A percentile compares a stretch with the other conserved stretches of the same genome.
Evolutionary conservation across 2,113 vertebrate species (phyloP).

Genomic region (Pluvialis apricaria): DNA sequence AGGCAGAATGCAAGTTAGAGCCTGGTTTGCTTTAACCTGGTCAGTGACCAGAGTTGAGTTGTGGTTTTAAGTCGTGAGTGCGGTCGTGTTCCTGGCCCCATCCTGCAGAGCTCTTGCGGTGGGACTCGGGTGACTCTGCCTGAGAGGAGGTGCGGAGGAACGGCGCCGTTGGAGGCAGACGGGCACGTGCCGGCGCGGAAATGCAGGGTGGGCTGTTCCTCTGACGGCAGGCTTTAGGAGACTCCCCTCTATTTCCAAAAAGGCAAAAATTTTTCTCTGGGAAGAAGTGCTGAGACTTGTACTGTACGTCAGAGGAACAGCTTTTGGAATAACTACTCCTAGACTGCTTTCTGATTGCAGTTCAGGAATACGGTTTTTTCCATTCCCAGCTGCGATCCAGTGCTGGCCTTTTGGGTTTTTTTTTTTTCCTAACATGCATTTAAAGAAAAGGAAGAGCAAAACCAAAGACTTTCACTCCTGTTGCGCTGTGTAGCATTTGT

Average conservation of each 20-base stretch:
- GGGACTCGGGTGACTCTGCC: background rate
- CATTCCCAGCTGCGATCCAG: background rate
- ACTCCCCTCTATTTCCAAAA: background rate
- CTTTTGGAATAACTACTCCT: background rate
- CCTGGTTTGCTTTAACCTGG: too few species aligned
- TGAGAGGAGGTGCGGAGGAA: too few species aligned
- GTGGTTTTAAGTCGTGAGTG: too few species aligned
- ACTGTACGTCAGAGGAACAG: background rate
- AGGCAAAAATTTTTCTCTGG: background rate
- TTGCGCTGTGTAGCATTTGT: background rate
- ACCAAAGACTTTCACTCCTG: background rate
- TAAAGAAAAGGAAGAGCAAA: background rate
- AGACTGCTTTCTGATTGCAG: background rate
- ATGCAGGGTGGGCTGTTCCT: background rate
- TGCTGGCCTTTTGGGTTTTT: background rate
- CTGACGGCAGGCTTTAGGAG: background rate
- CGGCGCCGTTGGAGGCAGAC: background rate
- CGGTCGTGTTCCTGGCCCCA: too few species aligned
- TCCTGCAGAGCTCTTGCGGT: too few species aligned
- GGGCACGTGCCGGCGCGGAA: background rate
- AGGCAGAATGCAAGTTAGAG: too few species aligned
- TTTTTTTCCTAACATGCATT: background rate
- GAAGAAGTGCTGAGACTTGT: background rate
- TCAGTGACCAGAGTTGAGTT: too few species aligned
- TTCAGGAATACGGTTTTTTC: background rate